A percentile compares a stretch with the other conserved stretches of the same genome.
Evolutionary conservation across 2,888 invertebrate genomes (phyloP).

Genomic region (Beris chalybata): DNA sequence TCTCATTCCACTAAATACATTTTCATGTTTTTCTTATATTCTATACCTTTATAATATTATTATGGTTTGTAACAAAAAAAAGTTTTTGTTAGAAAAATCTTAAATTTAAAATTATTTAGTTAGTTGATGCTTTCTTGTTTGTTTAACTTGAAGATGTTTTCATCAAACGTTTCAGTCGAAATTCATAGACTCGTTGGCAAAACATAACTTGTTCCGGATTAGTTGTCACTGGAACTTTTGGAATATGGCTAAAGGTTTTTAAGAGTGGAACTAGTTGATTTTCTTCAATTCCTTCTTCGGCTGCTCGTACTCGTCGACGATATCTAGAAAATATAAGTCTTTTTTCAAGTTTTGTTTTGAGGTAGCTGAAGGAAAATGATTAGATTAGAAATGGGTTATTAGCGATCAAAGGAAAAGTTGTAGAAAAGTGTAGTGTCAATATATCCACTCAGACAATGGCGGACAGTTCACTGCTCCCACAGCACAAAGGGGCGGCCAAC

Average conservation of each 20-base stretch:
- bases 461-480: no score
- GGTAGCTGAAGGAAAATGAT: not conserved
- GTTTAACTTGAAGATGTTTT: conserved; percentile 43
- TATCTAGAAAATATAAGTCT: conserved; percentile 64
- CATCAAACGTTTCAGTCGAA: conserved; percentile 72
- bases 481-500: no score
- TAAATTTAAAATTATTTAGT: no score
- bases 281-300: conserved; percentile 73
- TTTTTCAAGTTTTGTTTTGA: not conserved
- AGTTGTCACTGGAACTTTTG: conserved; percentile 64
- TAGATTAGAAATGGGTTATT: not conserved
- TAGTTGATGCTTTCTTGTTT: not conserved
- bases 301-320: conserved; percentile 76
- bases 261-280: conserved; percentile 74
- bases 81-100: no score
- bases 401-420: no score
- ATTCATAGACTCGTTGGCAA: conserved; percentile 94
- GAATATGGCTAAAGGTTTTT: conserved; percentile 61
- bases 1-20: no score
- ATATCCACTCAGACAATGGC: no score
- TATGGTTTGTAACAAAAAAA: no score
- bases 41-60: no score
- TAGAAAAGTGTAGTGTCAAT: no score
- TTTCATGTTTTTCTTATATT: no score
- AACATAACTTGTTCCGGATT: conserved; percentile 88